Base-by-base conservation (phyloP, 2,797 vertebrate genomes). In the Falco biarmicus region DNA sequence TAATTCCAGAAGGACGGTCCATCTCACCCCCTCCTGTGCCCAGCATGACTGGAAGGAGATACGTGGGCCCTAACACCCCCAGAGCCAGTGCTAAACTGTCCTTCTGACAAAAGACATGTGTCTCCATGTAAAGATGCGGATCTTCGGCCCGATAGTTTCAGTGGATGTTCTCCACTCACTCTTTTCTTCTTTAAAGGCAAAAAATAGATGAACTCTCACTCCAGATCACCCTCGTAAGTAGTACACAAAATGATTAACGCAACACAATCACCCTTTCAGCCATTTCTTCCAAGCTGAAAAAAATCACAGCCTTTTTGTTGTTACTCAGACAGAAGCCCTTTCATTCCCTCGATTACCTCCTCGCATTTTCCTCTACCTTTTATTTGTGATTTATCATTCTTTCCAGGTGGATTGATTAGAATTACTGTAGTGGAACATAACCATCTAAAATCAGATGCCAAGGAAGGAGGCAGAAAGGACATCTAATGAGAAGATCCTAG, bases 1-100 rank as follows among this genome's bases (percentile, higher is more conserved):
- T 0, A 15, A 45, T 37, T 37, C 32, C 19, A 22, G 28, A 63
- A 13, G 25, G 32, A 56, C 4, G 43, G 29, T 22, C 21, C 50
- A 37, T 26, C 39, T 69, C 34, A 47, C 48, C 54, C 43, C 4
- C 15, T 64, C 48, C 54, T 4, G 5, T 5, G 19, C 45, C 53
- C 48, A 26, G 13, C 0, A 0, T 3, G 53, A 48, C 28, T 11
- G 22, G 41, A 34, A 69, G 5, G 11, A 41, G 68, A 22, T 4
- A 10, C 0, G 0, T 0, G 17, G 13, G 31, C 21, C 54, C 50
- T 64, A 50, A 60, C n/a, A 50, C 9, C 26, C 45, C 47, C 56
- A 48, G 6, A 19, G 51, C 15, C 75, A 85, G 43, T 5, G 3
- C 19, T 41, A 56, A 85, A 37, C 31, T 6, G 4, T 47, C 28